These are phyloP conservation scores for Tupaia tana DNA, from an alignment of 2,113 vertebrate genomes.

Conservation along the genomic window DNA sequence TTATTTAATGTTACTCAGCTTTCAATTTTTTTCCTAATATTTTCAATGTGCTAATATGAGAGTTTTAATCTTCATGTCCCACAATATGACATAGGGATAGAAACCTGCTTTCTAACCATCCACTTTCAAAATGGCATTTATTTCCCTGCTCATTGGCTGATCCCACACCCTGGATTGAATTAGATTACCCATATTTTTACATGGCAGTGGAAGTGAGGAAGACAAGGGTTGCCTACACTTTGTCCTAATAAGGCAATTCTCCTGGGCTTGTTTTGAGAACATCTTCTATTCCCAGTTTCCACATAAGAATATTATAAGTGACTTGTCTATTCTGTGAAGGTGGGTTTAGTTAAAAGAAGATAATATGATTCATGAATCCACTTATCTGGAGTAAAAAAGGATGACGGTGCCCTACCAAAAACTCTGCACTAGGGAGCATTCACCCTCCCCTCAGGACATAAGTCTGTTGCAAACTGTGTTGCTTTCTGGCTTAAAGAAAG, in stretches of 20 bases:
- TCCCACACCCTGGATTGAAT: not conserved
- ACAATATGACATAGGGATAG: not conserved
- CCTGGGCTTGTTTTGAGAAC: not conserved
- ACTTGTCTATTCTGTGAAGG: not conserved
- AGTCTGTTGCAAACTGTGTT: not conserved
- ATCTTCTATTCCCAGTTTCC: not conserved
- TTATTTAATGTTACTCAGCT: conserved; percentile 25
- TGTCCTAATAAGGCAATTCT: not conserved
- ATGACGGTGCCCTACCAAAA: not conserved
- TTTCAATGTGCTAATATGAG: not conserved
- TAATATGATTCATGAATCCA: not conserved
- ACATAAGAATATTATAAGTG: not conserved
- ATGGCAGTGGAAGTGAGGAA: not conserved
- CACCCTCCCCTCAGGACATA: not conserved
- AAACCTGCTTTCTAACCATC: not conserved
- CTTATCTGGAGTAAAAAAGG: not conserved
- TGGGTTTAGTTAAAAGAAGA: not conserved
- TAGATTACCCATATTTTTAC: not conserved
- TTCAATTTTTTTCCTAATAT: conserved; percentile 16
- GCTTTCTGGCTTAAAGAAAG: not conserved
- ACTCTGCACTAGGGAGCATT: not conserved
- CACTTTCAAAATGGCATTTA: not conserved
- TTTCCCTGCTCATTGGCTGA: not conserved
- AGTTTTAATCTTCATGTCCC: not conserved
- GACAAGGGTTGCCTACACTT: not conserved